Base-by-base conservation (phyloP, 64 coral and sea anemone species). In the Actinia tenebrosa region DNA sequence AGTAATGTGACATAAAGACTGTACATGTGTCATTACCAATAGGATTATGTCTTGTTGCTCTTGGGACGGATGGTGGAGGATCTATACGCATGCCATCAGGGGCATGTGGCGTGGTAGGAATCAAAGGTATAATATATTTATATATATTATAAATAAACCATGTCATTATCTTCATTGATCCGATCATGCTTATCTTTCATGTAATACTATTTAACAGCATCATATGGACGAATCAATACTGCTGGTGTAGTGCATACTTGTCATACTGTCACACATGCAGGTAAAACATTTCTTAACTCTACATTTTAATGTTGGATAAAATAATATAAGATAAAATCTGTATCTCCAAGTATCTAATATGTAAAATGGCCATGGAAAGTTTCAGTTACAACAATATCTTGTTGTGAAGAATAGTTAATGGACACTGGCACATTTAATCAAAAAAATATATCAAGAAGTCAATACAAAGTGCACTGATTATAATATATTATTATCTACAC, bases 71-170 rank as follows among this genome's bases (percentile, higher is more conserved):
- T 63, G 92, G 96, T 25, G 96, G 96, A 59, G 96, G 95, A 0
- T 98, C 95, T 15, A 79, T 98, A 53, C 95, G 95, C 16, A 89
- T 98, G 77, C 95, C 95, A 22, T 87, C 95, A 23, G 83, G 87
- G 1, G 87, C 83, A 2, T 98, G 95, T 86, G 96, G 96, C 50
- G 72, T 92, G 14, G 93, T 90, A 45, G 96, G 96, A 45, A 88
- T 94, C 44, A 95, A 98, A 95, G 93, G 96, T 98, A 86, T 50
- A 63, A 5, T 13, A 37, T 10, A 78, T 25, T 17, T 62, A 45
- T 16, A 18, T 82, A 54, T 47, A 19, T 45, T 63, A 37, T 66
- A 19, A n/a, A 68, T 16, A 14, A 58, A 61, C 11, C 42, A 60
- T 63, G 8, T 17, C 84, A 63, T 44, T 68, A 25, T 0, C 10